Evolutionary conservation across 2,888 invertebrate genomes (phyloP), one percentile per base, ranked within the genome.

Genomic region (Thereva nobilitata): DNA sequence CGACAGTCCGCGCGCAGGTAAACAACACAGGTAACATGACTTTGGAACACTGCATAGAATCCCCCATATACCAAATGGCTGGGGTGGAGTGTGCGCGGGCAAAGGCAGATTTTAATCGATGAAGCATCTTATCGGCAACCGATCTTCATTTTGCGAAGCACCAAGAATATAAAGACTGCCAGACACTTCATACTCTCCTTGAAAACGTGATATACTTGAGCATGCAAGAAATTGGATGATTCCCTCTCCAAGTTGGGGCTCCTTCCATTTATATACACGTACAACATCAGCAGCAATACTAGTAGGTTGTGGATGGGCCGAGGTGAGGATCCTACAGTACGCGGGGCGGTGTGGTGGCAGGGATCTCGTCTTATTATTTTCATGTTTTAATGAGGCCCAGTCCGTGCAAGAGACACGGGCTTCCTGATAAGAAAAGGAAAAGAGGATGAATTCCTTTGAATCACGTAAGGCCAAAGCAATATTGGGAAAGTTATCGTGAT

Each of bases 191-290:
- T 54, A n/a, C 41, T 54, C 54, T 56, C 49, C 4, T 10, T 34
- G 49, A 68, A 68, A 68, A 68, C 68, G 68, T 68, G 68, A 68
- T 68, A 65, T 68, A 68, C 68, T 68, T 68, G 68, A 47, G 59
- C 68, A 68, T 66, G 66, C 66, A 66, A 66, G 59, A 59, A 66
- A 66, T 59, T 59, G 66, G 59, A 66, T 57, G 66, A 66, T 52
- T 52, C 52, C 37, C 49, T 23, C 23, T 23, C 23, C 23, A 2
- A 23, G 23, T 23, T 23, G 23, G 23, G 23, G 23, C 23, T 23
- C 23, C 23, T 23, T 23, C 23, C 23, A n/a, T n/a, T n/a, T n/a
- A n/a, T n/a, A n/a, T n/a, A n/a, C n/a, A 23, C 23, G 23, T 23
- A 23, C 23, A 23, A 23, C 23, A 2, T 23, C n/a, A 23, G 1